Base-by-base conservation (phyloP, 2,113 vertebrate species). In the Chionomys nivalis region DNA sequence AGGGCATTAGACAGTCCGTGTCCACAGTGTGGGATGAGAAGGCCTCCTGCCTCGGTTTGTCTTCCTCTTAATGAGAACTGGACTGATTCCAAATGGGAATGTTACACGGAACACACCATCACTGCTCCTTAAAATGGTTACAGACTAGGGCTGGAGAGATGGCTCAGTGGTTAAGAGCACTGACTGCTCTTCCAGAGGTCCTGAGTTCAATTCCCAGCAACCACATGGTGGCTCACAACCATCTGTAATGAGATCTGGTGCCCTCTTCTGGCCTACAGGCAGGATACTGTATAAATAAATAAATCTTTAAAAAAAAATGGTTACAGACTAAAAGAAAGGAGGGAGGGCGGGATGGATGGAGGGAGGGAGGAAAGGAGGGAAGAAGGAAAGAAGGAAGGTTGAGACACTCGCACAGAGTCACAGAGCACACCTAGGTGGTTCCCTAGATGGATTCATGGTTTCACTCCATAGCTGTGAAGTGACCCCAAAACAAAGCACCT, bases 1-100 rank as follows among this genome's bases (percentile, higher is more conserved):
- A 36, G 24, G 0, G 0, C 72, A 21, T 9, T 31, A 1, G 47
- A 6, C 5, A 31, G 81, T 39, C 2, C 7, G 2, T 36, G 36
- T 8, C 33, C 36, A 55, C 19, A 55, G 78, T 3, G 21, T 36
- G 49, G 24, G 78, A 52, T 58, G 49, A n/a, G 39, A 55, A 4
- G 47, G 58, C 42, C 7, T 16, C 58, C 16, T 72, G 13, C 1
- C 9, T 58, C 70, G 3, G 47, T 8, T 23, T 0, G 11, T 33
- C 93, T 36, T 76, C 26, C 82, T 44, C 28, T 0, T 52, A 42
- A 17, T 0, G 78, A 90, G 23, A 77, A 23, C 5, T 36, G 10
- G 36, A 66, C 23, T 12, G 19, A 61, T 58, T 81, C 44, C 49
- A 6, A 13, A 89, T 1, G 31, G 83, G 55, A 31, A 9, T 1